These are phyloP conservation scores for Chalcosyrphus nemorum DNA, from an alignment of 2,888 invertebrate genomes.

Conservation along the genomic window DNA sequence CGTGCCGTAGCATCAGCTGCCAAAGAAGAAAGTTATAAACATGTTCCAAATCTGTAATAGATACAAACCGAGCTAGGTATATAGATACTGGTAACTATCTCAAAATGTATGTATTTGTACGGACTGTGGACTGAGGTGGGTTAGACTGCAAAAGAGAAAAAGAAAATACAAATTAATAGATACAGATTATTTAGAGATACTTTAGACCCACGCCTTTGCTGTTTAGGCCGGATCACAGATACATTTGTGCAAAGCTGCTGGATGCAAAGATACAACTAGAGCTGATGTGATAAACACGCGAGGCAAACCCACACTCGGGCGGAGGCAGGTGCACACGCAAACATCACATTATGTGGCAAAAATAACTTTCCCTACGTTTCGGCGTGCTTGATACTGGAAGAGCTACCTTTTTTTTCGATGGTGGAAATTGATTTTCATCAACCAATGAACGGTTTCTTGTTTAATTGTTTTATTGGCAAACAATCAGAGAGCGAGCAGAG, in stretches of 20 bases:
- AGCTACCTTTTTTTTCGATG: background rate
- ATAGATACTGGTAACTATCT: background rate
- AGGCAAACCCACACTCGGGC: background rate
- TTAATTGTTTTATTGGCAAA: conserved; percentile 35
- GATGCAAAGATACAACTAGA: conserved; percentile 5
- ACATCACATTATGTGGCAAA: conserved; percentile 16
- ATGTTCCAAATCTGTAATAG: conserved; percentile 46
- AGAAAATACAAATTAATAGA: conserved; percentile 12
- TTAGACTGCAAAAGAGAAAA: background rate
- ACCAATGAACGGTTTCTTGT: conserved; percentile 9
- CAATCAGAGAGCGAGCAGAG: conserved; percentile 1
- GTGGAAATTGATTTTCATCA: conserved; percentile 20
- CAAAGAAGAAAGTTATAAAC: conserved; percentile 63
- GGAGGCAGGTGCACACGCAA: conserved; percentile 24
- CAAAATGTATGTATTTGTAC: background rate
- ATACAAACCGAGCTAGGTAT: conserved; percentile 12
- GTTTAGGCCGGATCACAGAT: conserved; percentile 18
- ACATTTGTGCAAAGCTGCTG: conserved; percentile 13
- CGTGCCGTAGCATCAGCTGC: conserved; percentile 19
- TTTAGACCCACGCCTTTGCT: conserved; percentile 18
- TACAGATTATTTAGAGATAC: conserved; percentile 26
- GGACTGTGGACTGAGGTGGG: background rate
- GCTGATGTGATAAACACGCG: conserved; percentile 10
- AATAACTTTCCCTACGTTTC: conserved; percentile 39
- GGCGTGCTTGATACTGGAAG: background rate